These are phyloP conservation scores for Macropus fuliginosus DNA, from an alignment of 2,797 vertebrate genomes.

Conservation along the genomic window DNA sequence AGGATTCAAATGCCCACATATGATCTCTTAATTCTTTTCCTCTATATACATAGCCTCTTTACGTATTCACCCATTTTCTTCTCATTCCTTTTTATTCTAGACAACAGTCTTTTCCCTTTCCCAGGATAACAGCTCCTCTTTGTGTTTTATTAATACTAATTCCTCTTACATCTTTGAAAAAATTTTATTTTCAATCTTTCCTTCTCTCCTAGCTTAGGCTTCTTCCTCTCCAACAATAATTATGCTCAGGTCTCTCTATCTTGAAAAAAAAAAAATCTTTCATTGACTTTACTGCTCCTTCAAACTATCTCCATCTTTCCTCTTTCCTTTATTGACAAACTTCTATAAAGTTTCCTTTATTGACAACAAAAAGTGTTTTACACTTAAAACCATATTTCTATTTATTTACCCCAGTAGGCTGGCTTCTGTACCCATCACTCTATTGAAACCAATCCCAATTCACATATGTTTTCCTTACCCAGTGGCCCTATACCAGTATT, in stretches of 20 bases:
- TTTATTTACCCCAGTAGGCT: background rate
- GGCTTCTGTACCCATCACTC: background rate
- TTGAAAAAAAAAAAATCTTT: background rate
- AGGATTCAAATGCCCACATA: background rate
- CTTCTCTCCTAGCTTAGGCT: background rate
- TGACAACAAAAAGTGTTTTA: background rate
- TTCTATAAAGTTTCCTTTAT: background rate
- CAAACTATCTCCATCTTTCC: background rate
- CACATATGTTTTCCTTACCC: background rate
- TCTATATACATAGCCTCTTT: background rate
- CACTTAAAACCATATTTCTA: background rate
- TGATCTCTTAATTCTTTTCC: background rate
- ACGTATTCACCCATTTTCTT: background rate
- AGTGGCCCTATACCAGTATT: background rate
- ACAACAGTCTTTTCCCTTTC: background rate
- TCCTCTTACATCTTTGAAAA: background rate
- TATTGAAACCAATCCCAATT: background rate
- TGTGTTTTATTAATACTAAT: background rate
- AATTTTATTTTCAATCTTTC: background rate
- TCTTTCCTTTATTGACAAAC: background rate
- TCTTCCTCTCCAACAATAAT: background rate
- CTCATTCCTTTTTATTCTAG: background rate
- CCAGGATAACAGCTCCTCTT: background rate
- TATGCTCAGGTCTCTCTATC: background rate
- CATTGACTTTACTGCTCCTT: background rate